Conservation (phyloP, 2,797 vertebrate species). For the Malurus leucopterus region DNA sequence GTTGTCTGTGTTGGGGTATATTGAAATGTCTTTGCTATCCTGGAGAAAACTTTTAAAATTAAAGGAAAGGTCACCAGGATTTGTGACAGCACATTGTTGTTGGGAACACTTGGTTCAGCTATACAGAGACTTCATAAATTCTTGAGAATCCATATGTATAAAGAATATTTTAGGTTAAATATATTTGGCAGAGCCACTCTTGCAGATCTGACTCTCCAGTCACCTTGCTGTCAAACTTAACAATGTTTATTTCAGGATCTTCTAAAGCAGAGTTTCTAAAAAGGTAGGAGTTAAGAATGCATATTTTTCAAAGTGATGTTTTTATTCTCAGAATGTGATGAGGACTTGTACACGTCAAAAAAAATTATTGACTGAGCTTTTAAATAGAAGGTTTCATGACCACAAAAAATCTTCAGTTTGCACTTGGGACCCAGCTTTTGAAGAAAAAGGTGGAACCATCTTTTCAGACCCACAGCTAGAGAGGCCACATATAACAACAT, state of each 20-base stretch:
- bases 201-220: background rate
- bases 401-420: background rate
- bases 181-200: background rate
- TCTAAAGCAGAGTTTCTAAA: background rate
- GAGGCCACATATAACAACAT: background rate
- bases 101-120: background rate
- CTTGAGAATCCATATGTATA: background rate
- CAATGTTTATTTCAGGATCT: background rate
- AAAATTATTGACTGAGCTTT: background rate
- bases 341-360: background rate
- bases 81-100: background rate
- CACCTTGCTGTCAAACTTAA: background rate
- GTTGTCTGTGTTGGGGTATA: background rate
- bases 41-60: background rate
- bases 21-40: background rate
- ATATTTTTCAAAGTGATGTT: background rate
- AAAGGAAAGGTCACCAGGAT: background rate
- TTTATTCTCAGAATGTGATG: background rate
- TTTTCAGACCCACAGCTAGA: background rate
- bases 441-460: background rate
- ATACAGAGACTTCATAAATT: background rate
- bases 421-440: background rate
- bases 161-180: background rate
- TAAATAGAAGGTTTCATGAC: background rate
- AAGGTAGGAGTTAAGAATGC: background rate